These are phyloP conservation scores for Pseudoatta argentina DNA, from an alignment of 1,140 invertebrate genomes.

Conservation along the genomic window DNA sequence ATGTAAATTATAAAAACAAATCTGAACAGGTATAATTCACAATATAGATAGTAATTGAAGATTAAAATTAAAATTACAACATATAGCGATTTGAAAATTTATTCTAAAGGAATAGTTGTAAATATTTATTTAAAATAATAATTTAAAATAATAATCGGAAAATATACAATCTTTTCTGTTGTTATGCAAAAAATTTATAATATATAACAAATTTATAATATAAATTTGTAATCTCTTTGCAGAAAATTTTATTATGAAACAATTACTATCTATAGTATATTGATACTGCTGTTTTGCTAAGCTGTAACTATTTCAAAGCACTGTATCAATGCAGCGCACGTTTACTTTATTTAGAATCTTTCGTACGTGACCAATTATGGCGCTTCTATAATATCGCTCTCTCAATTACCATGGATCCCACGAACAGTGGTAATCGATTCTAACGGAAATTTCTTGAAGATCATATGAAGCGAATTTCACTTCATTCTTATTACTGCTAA, in stretches of 20 bases:
- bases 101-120: neutral
- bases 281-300: neutral
- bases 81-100: neutral
- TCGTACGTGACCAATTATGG: constrained; percentile 23
- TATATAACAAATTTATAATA: constrained; percentile 3
- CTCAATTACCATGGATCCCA: constrained; percentile 10
- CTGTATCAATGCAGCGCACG: neutral
- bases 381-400: neutral
- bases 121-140: neutral
- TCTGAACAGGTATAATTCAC: neutral
- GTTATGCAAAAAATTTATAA: neutral
- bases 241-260: constrained; percentile 3
- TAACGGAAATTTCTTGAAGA: constrained; percentile 42
- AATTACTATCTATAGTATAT: neutral
- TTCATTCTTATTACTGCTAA: constrained; percentile 70
- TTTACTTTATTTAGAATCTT: neutral
- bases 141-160: neutral
- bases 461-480: constrained; percentile 25
- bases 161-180: neutral
- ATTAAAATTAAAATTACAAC: neutral
- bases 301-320: neutral
- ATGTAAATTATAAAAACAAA: neutral
- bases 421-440: neutral
- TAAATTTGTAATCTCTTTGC: neutral
- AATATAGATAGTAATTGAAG: neutral